Base-by-base conservation (phyloP, 2,888 invertebrate species). In the Microplitis manilae region DNA sequence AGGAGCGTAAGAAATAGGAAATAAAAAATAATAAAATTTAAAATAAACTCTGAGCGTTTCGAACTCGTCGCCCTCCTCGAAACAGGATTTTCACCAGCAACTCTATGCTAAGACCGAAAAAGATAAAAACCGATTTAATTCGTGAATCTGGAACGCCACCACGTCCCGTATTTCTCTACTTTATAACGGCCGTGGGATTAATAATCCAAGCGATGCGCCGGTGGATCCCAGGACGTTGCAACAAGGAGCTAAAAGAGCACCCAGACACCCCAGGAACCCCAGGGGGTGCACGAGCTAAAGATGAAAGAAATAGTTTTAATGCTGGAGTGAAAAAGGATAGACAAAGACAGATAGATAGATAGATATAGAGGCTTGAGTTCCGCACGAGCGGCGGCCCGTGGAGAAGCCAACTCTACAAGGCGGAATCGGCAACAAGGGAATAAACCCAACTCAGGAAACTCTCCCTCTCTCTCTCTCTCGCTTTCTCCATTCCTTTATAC, bases 181-280 rank as follows among this genome's bases (percentile, higher is more conserved):
- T 74, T 77, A 77, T 75, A 77, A 77, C 74, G 74, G 77, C 77
- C 74, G 67, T 50, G 77, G 77, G 74, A 77, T 77, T 77, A 77
- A 77, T 77, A 77, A 77, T 77, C 77, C 77, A 77, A 65, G 71
- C 69, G 61, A 61, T 62, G 30, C 30, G 64, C 70, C 76, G 17
- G 65, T n/a, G 39, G 69, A 61, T 74, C 77, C 77, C 77, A 39
- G 67, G 77, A 73, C 30, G 73, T 50, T 50, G 20, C 40, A 20
- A 38, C 38, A 70, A 50, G 61, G 38, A 64, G 59, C 39, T 65
- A 71, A 67, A 39, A 68, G 59, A 72, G 15, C 60, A 60, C 30
- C 59, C 20, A 17, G 70, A 4, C 38, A 17, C 5, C 30, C 9
- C 50, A 50, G 9, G 39, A 39, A 50, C 20, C 59, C 64, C 17